Base-by-base conservation (phyloP, 2,113 vertebrate genomes). In the Shinisaurus crocodilurus region DNA sequence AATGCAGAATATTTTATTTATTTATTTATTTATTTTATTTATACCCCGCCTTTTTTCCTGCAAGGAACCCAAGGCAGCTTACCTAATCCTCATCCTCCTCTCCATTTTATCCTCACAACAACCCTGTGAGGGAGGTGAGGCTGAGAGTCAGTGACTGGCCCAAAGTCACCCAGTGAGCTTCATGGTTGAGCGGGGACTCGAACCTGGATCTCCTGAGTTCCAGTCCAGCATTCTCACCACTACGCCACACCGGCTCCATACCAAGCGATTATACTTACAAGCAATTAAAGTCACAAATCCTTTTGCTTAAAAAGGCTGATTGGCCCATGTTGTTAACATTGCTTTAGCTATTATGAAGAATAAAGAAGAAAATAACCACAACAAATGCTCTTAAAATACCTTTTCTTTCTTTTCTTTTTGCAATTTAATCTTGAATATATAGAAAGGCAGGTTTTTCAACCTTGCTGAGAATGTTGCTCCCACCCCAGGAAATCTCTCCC, bases 1-100 rank as follows among this genome's bases (percentile, higher is more conserved):
- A 18, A 63, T 63, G 60, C 60, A 18, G 20, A 63, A 88, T 86
- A 93, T 93, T 76, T n/a, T n/a, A n/a, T n/a, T n/a, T n/a, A n/a
- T n/a, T n/a, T n/a, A n/a, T n/a, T n/a, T n/a, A n/a, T n/a, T n/a
- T n/a, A n/a, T n/a, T n/a, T n/a, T n/a, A n/a, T n/a, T n/a, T n/a
- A n/a, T n/a, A n/a, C n/a, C n/a, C n/a, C n/a, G n/a, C n/a, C n/a
- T n/a, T n/a, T n/a, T n/a, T n/a, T n/a, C n/a, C n/a, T n/a, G n/a
- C n/a, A n/a, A n/a, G n/a, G n/a, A n/a, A n/a, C n/a, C n/a, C n/a
- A n/a, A n/a, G n/a, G n/a, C n/a, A n/a, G n/a, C n/a, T n/a, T n/a
- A n/a, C n/a, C n/a, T n/a, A n/a, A n/a, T n/a, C n/a, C n/a, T n/a
- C n/a, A n/a, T n/a, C n/a, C n/a, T n/a, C n/a, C n/a, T n/a, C n/a